These are phyloP conservation scores for Malurus melanocephalus DNA, from an alignment of 2,113 vertebrate species.

Conservation along the genomic window DNA sequence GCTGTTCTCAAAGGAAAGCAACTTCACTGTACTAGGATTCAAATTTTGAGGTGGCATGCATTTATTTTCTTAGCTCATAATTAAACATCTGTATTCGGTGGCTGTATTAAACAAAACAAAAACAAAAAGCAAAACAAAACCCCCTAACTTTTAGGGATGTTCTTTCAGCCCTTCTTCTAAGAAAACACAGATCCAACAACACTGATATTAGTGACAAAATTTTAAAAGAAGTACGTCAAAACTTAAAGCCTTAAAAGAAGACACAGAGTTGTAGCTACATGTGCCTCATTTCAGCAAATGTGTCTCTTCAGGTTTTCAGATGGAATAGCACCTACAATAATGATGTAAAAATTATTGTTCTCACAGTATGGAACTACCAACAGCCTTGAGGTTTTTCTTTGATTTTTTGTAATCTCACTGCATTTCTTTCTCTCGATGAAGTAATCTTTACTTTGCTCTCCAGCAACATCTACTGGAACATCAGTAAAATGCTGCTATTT, in stretches of 20 bases:
- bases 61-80: constrained; percentile 64
- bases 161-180: constrained; percentile 55
- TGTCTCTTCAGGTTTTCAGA: constrained; percentile 33
- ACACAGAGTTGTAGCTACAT: neutral
- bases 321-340: neutral
- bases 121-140: neutral
- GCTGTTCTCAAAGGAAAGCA: constrained; percentile 59
- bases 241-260: constrained; percentile 44
- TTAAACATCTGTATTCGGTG: constrained; percentile 39
- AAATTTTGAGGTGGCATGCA: constrained; percentile 53
- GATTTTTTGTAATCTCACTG: constrained; percentile 60
- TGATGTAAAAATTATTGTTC: constrained; percentile 49
- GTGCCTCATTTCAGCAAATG: neutral
- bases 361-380: constrained; percentile 65
- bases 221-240: constrained; percentile 57
- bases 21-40: constrained; percentile 55
- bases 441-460: constrained; percentile 78
- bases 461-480: constrained; percentile 85
- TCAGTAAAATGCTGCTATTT: constrained; percentile 76
- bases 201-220: constrained; percentile 52
- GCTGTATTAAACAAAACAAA: constrained; percentile 35
- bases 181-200: constrained; percentile 55
- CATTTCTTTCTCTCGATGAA: constrained; percentile 58
- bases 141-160: neutral
- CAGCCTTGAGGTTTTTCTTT: constrained; percentile 52